These are phyloP conservation scores for Chaenogobius annularis DNA, from an alignment of 2,113 vertebrate species.

Conservation along the genomic window DNA sequence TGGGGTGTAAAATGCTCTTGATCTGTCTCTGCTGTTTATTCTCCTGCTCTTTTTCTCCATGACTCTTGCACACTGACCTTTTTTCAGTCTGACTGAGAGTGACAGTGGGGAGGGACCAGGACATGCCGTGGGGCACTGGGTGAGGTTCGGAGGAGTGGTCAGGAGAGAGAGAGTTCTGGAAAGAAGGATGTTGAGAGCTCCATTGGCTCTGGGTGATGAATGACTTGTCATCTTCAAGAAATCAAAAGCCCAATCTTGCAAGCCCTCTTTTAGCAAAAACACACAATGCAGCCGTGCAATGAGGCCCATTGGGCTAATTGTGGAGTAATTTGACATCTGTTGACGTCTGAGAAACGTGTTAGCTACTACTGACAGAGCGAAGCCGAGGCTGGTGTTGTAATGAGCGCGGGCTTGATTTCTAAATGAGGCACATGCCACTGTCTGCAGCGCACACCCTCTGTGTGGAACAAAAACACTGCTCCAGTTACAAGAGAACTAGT, in stretches of 20 bases:
- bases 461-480: constrained; percentile 71
- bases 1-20: constrained; percentile 80
- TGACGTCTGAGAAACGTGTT: constrained; percentile 67
- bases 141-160: constrained; percentile 48
- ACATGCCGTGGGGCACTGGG: constrained; percentile 31
- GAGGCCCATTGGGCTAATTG: constrained; percentile 72
- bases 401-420: constrained; percentile 69
- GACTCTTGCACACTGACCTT: constrained; percentile 73
- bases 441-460: constrained; percentile 52
- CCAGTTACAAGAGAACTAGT: constrained; percentile 62
- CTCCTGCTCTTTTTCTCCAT: constrained; percentile 74
- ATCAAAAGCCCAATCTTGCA: constrained; percentile 69
- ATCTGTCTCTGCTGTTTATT: constrained; percentile 81
- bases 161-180: constrained; percentile 19
- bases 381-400: constrained; percentile 54
- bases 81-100: constrained; percentile 70
- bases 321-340: constrained; percentile 78
- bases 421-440: constrained; percentile 66
- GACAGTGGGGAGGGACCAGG: constrained; percentile 60
- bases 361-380: constrained; percentile 52
- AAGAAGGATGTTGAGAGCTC: constrained; percentile 27
- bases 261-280: constrained; percentile 55
- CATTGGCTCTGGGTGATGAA: constrained; percentile 63
- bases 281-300: constrained; percentile 58
- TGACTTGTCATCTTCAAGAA: constrained; percentile 72